Evolutionary conservation across 2,888 invertebrate genomes (phyloP).

Genomic region (Pyrrhia umbra): DNA sequence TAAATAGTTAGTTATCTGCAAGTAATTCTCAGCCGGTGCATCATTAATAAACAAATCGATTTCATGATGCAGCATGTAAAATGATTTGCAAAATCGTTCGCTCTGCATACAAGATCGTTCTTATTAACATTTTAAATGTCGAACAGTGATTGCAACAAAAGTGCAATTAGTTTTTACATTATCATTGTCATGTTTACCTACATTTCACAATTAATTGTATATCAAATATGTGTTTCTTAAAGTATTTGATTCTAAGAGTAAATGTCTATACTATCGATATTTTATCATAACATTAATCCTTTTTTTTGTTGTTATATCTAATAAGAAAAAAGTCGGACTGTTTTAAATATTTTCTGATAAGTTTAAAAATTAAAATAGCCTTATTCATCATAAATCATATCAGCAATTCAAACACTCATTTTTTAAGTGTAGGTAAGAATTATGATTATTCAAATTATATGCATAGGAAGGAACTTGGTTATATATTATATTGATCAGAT

Average conservation of each 20-base stretch:
- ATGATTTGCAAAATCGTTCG: conserved; percentile 66
- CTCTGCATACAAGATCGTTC: conserved; percentile 58
- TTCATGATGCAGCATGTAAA: conserved; percentile 56
- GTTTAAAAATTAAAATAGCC: not conserved
- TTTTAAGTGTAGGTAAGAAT: not conserved
- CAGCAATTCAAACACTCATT: not conserved
- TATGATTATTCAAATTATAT: conserved; percentile 14
- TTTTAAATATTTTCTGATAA: no score
- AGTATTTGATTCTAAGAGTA: no score
- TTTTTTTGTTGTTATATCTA: not conserved
- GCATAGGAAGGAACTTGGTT: conserved; percentile 1
- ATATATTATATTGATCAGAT: conserved; percentile 23
- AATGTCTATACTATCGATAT: no score
- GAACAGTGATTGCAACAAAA: conserved; percentile 45
- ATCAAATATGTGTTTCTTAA: no score
- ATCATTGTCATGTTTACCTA: not conserved
- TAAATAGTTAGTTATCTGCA: conserved; percentile 25
- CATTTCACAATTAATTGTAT: no score
- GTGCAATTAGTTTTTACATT: conserved; percentile 13
- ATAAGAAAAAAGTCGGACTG: not conserved
- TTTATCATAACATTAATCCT: no score
- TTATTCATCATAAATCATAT: conserved; percentile 11
- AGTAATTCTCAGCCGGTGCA: conserved; percentile 39
- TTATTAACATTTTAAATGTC: conserved; percentile 69
- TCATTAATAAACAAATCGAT: conserved; percentile 56